Evolutionary conservation across 2,797 vertebrate genomes (phyloP).

Genomic region (Helostoma temminkii): DNA sequence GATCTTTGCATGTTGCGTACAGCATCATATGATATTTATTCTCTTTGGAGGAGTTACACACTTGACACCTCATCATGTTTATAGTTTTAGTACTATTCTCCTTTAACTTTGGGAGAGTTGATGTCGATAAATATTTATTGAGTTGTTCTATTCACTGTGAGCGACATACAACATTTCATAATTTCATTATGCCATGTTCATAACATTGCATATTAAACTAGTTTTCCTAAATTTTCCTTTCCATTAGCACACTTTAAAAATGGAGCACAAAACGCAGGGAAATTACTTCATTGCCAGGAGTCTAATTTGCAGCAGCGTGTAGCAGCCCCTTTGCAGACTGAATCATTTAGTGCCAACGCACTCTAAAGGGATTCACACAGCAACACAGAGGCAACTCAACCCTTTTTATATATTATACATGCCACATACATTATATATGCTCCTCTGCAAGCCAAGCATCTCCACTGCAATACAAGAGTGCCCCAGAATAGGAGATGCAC

Average conservation of each 20-base stretch:
- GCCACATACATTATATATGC: slow-evolving; percentile 81
- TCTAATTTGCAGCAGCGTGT: slow-evolving; percentile 47
- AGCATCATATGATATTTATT: background rate
- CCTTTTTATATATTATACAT: slow-evolving; percentile 83
- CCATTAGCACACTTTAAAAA: slow-evolving; percentile 17
- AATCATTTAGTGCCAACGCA: slow-evolving; percentile 76
- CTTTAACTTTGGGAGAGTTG: background rate
- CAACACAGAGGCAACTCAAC: slow-evolving; percentile 72
- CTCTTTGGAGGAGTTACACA: background rate
- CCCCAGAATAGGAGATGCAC: slow-evolving; percentile 61
- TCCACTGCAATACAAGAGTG: slow-evolving; percentile 58
- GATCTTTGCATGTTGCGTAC: background rate
- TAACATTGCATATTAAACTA: background rate
- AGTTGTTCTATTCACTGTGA: background rate
- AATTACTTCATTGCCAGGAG: slow-evolving; percentile 29
- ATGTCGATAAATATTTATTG: background rate
- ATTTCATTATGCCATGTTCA: background rate
- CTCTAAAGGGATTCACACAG: slow-evolving; percentile 69
- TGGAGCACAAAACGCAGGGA: slow-evolving; percentile 28
- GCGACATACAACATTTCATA: background rate
- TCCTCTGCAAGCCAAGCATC: slow-evolving; percentile 73
- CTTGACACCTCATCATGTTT: no score
- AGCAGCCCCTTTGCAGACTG: slow-evolving; percentile 55
- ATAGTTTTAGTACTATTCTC: background rate
- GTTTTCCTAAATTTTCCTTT: background rate